A percentile compares a stretch with the other conserved stretches of the same genome.
phyloP scores from a whole-genome alignment of 2,797 vertebrate species.

The Anguilla obscura region DNA sequence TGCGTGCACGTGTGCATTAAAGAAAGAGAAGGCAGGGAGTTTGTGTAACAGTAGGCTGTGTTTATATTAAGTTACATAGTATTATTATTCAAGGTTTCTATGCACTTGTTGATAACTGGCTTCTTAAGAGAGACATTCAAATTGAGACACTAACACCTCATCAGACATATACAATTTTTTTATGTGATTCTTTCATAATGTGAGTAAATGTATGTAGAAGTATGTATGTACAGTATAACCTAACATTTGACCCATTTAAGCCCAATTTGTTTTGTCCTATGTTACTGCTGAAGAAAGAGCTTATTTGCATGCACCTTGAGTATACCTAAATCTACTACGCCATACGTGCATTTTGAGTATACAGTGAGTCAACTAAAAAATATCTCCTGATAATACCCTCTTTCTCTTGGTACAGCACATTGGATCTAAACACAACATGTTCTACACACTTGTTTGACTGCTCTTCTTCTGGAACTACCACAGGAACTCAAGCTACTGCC shows the following conservation, averaged over 20 bases:
- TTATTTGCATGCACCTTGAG: neutral
- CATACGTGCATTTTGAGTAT: too few species aligned
- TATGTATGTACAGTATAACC: neutral
- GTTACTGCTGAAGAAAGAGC: neutral
- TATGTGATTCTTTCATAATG: neutral
- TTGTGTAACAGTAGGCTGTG: neutral
- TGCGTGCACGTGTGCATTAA: neutral
- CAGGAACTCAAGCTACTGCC: conserved; percentile 41
- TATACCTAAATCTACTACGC: neutral
- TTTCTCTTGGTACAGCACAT: neutral
- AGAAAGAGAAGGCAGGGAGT: neutral
- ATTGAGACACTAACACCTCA: neutral
- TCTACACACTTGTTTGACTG: neutral
- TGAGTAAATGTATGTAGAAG: neutral
- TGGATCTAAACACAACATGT: neutral
- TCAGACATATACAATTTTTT: neutral
- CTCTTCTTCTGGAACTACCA: conserved; percentile 33
- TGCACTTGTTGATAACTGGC: neutral
- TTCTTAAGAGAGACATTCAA: neutral
- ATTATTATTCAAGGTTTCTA: neutral
- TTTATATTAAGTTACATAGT: neutral
- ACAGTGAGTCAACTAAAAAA: neutral
- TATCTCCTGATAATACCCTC: neutral
- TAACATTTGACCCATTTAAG: neutral
- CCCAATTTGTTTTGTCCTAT: neutral